Evolutionary conservation across 2,888 invertebrate species (phyloP), one percentile per base, ranked within the genome.

Genomic region (Theretra japonica): DNA sequence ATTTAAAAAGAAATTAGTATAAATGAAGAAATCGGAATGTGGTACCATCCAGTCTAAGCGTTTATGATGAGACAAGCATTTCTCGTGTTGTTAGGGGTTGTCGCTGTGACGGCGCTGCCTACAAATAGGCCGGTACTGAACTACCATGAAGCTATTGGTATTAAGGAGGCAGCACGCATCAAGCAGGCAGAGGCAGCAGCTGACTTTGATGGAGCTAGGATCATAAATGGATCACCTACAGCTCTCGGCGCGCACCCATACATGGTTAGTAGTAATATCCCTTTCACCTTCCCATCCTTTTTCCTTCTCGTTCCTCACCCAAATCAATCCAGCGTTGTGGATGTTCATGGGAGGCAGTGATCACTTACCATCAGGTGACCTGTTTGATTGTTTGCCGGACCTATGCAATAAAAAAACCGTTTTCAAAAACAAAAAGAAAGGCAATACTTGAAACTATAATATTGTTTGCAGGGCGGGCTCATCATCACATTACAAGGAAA

Each of bases 121-220:
- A 23, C 19, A 0, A 50, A 0, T 4, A 21, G 11, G 17, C 56
- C 57, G 7, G 19, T 25, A 25, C 41, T 21, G 19, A 71, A 80
- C 72, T 88, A 88, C 79, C 88, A 88, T 71, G 78, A 80, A 41
- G 75, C 75, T 8, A 74, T 83, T 25, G 88, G 88, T 4, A 82
- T 88, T 25, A 76, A 78, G 0, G 77, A 80, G 60, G 87, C 87
- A 0, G 77, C 79, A 4, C 79, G 82, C 50, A 81, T 88, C 74
- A 76, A 73, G 72, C 73, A 74, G 4, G 72, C 72, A 0, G 86
- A 87, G 70, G 74, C 76, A 6, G 77, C 79, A 0, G 65, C 73
- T 11, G 80, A 82, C 71, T 81, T 82, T 71, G 81, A 80, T 48
- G 80, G 78, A 48, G 73, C 79, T 17, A 84, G 84, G 72, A 86